These are phyloP conservation scores for Danaus melanippus DNA, from an alignment of 1,140 invertebrate genomes.

Conservation along the genomic window DNA sequence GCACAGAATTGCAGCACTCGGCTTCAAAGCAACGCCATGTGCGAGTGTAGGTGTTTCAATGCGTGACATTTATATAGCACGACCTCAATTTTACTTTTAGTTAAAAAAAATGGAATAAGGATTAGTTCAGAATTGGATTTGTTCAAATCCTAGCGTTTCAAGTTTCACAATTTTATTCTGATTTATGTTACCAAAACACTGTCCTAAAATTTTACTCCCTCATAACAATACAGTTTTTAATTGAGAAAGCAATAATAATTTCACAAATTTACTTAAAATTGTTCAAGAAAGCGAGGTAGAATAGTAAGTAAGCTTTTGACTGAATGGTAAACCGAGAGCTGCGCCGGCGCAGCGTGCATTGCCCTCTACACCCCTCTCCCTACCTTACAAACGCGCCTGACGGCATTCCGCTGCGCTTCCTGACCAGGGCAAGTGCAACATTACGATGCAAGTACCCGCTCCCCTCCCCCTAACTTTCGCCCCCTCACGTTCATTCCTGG, in stretches of 20 bases:
- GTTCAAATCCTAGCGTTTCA: too few species aligned
- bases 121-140: too few species aligned
- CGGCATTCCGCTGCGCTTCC: conserved; percentile 68
- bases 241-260: too few species aligned
- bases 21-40: conserved; percentile 47
- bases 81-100: not conserved
- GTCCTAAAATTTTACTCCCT: too few species aligned
- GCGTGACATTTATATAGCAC: conserved; percentile 9
- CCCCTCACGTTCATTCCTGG: conserved; percentile 24
- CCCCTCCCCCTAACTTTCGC: conserved; percentile 23
- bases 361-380: conserved; percentile 39
- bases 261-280: too few species aligned
- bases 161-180: too few species aligned
- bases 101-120: too few species aligned
- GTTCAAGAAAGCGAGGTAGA: conserved; percentile 6
- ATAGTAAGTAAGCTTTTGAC: conserved; percentile 54
- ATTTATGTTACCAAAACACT: too few species aligned
- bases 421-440: conserved; percentile 68
- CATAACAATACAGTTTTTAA: too few species aligned
- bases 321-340: conserved; percentile 59
- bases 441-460: conserved; percentile 48
- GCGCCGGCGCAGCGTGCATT: conserved; percentile 64
- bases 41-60: conserved; percentile 15
- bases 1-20: conserved; percentile 43
- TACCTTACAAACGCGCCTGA: conserved; percentile 59